A percentile compares a stretch with the other conserved stretches of the same genome.
phyloP scores from a whole-genome alignment of 2,888 invertebrate species.

The Dicranocentrus wangi region DNA sequence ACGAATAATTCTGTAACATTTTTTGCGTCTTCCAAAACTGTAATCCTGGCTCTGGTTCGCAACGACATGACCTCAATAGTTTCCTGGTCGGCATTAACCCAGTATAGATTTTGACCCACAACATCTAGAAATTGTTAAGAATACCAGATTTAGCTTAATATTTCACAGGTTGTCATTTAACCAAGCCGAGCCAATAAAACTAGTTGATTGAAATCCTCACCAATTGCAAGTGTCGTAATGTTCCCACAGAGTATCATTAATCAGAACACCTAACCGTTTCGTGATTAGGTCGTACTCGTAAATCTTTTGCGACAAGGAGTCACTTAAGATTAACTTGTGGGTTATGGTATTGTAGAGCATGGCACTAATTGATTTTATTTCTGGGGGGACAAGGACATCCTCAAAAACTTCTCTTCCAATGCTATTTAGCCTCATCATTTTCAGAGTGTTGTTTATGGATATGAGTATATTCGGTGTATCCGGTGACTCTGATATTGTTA shows the following conservation, averaged over 20 bases:
- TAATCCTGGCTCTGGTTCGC: slow-evolving; percentile 74
- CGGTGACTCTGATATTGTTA: too few species aligned
- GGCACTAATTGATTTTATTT: not conserved
- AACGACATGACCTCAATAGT: slow-evolving; percentile 82
- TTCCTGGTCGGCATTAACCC: slow-evolving; percentile 80
- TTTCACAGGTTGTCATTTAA: too few species aligned
- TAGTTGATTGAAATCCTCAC: too few species aligned
- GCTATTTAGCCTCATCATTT: not conserved
- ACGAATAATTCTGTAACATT: not conserved
- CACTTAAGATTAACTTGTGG: not conserved
- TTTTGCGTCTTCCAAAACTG: not conserved
- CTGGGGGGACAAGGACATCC: not conserved
- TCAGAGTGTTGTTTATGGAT: too few species aligned
- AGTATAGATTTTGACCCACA: slow-evolving; percentile 83
- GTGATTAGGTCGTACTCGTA: not conserved
- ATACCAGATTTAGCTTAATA: too few species aligned
- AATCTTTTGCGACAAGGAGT: not conserved
- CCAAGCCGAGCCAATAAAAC: too few species aligned
- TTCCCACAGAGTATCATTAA: too few species aligned
- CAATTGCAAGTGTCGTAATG: too few species aligned
- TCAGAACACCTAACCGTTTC: too few species aligned
- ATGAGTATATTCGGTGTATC: too few species aligned
- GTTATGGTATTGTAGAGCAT: not conserved
- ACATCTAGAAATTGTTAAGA: too few species aligned
- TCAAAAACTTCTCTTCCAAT: not conserved